Conservation (phyloP, 1,140 invertebrate species). For the Hormaphis cornu region DNA sequence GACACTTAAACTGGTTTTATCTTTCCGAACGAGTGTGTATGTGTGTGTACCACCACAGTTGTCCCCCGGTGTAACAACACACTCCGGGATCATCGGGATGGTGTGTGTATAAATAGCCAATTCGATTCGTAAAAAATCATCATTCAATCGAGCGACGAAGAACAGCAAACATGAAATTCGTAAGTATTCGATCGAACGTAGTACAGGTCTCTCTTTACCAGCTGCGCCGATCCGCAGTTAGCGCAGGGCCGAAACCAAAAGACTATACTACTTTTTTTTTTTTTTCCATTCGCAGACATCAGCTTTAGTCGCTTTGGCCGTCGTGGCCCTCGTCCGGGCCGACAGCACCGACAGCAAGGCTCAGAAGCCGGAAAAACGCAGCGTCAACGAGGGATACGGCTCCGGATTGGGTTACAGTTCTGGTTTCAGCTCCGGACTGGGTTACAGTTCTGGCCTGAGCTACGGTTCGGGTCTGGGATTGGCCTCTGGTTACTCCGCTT, state of each 20-base stretch:
- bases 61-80: neutral
- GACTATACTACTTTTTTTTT: neutral
- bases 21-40: neutral
- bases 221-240: too few relatives aligned
- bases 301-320: neutral
- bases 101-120: constrained; percentile 13
- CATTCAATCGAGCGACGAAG: neutral
- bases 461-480: neutral
- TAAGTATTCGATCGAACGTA: neutral
- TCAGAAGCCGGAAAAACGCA: neutral
- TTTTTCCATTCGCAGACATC: neutral
- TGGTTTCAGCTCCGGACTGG: neutral
- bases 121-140: neutral
- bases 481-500: neutral
- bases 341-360: neutral
- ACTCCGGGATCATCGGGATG: neutral
- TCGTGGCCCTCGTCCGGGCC: neutral
- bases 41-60: neutral
- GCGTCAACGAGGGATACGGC: neutral
- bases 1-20: constrained; percentile 29
- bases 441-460: neutral
- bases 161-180: constrained; percentile 15
- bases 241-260: too few relatives aligned
- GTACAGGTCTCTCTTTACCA: too few relatives aligned
- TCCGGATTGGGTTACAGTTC: neutral